These are phyloP conservation scores for Apodemia hepburni DNA, from an alignment of 2,888 invertebrate genomes.

Conservation along the genomic window DNA sequence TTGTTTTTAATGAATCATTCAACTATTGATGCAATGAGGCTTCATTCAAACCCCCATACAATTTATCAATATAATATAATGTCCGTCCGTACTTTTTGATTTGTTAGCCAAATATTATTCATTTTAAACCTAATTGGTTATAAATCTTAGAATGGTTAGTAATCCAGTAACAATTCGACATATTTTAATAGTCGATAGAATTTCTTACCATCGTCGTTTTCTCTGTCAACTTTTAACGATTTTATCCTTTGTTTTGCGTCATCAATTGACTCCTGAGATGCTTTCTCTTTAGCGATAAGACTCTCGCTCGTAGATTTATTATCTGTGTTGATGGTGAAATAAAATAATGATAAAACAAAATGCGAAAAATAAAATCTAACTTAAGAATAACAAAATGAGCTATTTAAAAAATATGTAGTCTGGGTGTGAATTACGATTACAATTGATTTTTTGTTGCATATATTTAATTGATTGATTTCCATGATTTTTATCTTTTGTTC, in stretches of 20 bases:
- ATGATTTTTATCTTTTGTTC: too few species aligned
- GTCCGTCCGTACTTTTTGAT: too few species aligned
- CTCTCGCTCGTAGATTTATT: conserved; percentile 54
- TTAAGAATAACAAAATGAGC: conserved; percentile 33
- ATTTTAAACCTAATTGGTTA: neutral
- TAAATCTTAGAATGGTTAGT: neutral
- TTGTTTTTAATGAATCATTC: too few species aligned
- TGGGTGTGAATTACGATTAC: neutral
- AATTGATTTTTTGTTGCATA: too few species aligned
- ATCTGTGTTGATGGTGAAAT: conserved; percentile 38
- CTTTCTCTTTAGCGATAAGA: conserved; percentile 51
- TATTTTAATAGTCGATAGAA: conserved; percentile 13
- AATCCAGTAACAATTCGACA: neutral
- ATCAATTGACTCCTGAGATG: conserved; percentile 63
- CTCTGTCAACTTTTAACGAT: conserved; percentile 70
- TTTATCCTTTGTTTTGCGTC: conserved; percentile 70
- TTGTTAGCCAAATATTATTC: too few species aligned
- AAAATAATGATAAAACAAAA: conserved; percentile 33
- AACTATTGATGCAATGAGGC: too few species aligned
- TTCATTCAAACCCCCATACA: too few species aligned
- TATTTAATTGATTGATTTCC: too few species aligned
- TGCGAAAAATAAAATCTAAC: conserved; percentile 35
- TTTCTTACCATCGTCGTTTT: conserved; percentile 71
- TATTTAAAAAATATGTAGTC: conserved; percentile 34
- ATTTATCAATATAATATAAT: too few species aligned